Evolutionary conservation across 2,113 vertebrate species (phyloP), one percentile per base, ranked within the genome.

Genomic region (Lophius piscatorius): DNA sequence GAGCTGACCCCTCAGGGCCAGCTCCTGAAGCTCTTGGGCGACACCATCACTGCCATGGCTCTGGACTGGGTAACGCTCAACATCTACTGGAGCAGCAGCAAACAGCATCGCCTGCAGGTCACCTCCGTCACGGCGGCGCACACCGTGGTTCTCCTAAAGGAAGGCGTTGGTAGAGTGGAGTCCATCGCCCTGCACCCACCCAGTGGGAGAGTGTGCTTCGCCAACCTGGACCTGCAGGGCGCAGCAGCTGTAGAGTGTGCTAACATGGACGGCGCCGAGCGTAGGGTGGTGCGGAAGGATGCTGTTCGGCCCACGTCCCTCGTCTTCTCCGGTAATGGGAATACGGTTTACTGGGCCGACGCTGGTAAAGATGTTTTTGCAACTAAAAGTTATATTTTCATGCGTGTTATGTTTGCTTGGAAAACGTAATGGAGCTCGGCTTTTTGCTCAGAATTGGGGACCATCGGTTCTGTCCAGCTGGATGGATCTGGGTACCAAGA

Each of bases 261-360:
- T 0, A 74, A 85, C 72, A 96, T 97, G 95, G 93, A 96, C 0
- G 94, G 96, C 21, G 71, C 57, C 0, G 35, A 74, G 24, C 86
- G 84, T 34, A 89, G 59, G 9, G 67, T 49, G 0, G 56, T 96
- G 31, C 94, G 94, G 94, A 91, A 62, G 40, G 91, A 82, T 44
- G 87, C 89, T 3, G 72, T 75, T 10, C 51, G 75, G 34, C 94
- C 94, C 0, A 45, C 75, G 1, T 94, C 93, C 11, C 62, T 98
- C 4, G 4, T 87, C 9, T 93, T 97, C 17, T 89, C 87, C 0
- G 74, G 52, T 40, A 74, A 88, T 0, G 92, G 93, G 9, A 84
- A 86, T n/a, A 81, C 58, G 5, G 78, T 98, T 16, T 95, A 93
- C 78, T 98, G 96, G 95, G 94, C 93, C 46, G 94, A 98, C 31